Evolutionary conservation across 2,888 invertebrate species (phyloP), one percentile per base, ranked within the genome.

Genomic region (Deilephila porcellus): DNA sequence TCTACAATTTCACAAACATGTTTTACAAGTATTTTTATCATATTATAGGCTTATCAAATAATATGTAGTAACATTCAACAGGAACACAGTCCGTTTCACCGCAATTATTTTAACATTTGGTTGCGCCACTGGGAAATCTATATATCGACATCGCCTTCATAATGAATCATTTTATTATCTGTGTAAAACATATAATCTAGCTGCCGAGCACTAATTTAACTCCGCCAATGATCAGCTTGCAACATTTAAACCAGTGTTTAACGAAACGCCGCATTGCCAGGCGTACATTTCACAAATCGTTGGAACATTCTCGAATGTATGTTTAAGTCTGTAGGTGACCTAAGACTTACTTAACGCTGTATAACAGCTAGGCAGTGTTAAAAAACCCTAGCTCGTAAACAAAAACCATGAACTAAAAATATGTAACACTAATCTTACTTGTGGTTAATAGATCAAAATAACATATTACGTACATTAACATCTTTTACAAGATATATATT

Each of bases 1-100:
- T 45, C 45, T 11, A 45, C 45, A 45, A 14, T 45, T 45, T 3
- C 45, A 45, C 37, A 37, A 1, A 45, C 3, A 14, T 45, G 14
- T 45, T 45, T 45, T 45, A 45, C 45, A 2, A 14, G 45, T 45
- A 45, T 45, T 45, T 45, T 45, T 11, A 45, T 45, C 14, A 45
- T 45, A 11, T 56, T 56, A n/a, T 56, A n/a, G 3, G 20, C n/a
- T 17, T 67, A 20, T 52, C 11, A 25, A 17, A 1, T 25, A 67
- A 67, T 52, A 45, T 81, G 78, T 25, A 25, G 45, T 14, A 52
- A 20, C 37, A 7, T 45, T 45, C 63, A 19, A 37, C 14, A 34
- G 34, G 17, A 5, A 67, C 32, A 17, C 5, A 11, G 20, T 14
- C 45, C 45, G 52, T 25, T 52, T 52, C 25, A 67, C 45, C 6